Percentiles rank a stretch among this genome's conserved stretches.
Conservation (phyloP, 2,113 vertebrate genomes). For the Neodon shergylaensis region DNA sequence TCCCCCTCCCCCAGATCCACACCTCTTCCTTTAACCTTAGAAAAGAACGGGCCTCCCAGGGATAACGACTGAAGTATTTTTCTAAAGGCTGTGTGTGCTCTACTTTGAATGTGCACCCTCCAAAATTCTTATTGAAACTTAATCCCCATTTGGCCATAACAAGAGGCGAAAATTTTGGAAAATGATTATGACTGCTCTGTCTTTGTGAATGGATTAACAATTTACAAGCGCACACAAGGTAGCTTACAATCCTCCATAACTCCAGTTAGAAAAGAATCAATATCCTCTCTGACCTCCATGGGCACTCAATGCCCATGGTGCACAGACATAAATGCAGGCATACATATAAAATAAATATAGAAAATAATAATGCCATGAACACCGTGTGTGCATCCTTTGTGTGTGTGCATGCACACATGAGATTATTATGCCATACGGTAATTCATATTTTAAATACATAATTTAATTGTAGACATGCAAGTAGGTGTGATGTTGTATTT, state of each 20-base stretch:
- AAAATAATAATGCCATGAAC: background rate
- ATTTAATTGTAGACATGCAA: background rate
- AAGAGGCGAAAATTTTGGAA: background rate
- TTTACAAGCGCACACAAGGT: background rate
- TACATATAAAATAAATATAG: background rate
- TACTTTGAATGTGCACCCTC: background rate
- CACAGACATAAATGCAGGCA: background rate
- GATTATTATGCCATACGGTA: background rate
- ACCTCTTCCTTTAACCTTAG: background rate
- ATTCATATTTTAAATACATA: background rate
- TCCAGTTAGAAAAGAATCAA: background rate
- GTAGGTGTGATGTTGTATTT: background rate
- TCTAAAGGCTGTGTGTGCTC: background rate
- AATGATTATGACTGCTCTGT: background rate
- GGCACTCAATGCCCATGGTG: background rate
- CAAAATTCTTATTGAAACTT: background rate
- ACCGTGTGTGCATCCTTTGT: background rate
- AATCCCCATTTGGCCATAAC: background rate
- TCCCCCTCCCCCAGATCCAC: background rate
- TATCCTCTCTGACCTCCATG: background rate
- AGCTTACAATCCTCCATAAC: background rate
- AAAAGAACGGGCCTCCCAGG: background rate
- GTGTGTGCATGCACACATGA: background rate
- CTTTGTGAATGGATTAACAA: background rate
- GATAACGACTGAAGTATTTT: background rate